A percentile compares a stretch with the other conserved stretches of the same genome.
phyloP scores from a whole-genome alignment of 1,140 invertebrate species.

The Oryzaephilus surinamensis region DNA sequence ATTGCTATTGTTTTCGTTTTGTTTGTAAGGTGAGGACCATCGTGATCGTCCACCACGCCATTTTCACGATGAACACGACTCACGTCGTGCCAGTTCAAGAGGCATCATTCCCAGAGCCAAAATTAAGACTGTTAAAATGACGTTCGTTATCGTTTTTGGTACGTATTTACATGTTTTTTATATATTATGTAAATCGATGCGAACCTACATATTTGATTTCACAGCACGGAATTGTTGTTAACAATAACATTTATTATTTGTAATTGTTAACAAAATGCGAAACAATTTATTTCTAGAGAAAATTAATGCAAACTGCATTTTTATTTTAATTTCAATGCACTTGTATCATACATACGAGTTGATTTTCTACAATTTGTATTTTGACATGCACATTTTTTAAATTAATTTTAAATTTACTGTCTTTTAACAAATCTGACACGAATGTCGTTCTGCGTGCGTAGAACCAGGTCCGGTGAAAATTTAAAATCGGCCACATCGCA shows the following conservation, averaged over 20 bases:
- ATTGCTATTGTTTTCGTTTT: too few relatives aligned
- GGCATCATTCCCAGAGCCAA: conserved; percentile 89
- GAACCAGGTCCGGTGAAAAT: conserved; percentile 31
- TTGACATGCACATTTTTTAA: too few relatives aligned
- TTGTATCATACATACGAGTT: too few relatives aligned
- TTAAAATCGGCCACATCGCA: conserved; percentile 16
- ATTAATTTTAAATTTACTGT: too few relatives aligned
- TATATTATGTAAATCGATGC: not conserved
- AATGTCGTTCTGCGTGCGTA: conserved; percentile 34
- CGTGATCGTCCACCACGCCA: conserved; percentile 20
- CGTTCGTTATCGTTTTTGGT: conserved; percentile 90
- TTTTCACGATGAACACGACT: conserved; percentile 44
- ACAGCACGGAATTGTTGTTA: too few relatives aligned
- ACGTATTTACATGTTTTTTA: too few relatives aligned
- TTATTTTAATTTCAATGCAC: too few relatives aligned
- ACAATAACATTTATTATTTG: too few relatives aligned
- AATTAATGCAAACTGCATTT: too few relatives aligned
- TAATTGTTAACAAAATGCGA: too few relatives aligned
- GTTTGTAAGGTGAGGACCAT: conserved; percentile 21
- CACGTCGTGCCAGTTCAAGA: conserved; percentile 60
- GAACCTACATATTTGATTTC: not conserved
- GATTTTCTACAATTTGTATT: too few relatives aligned
- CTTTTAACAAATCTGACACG: conserved; percentile 19
- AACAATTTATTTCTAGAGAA: too few relatives aligned
- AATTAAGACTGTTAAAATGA: conserved; percentile 97